Conservation (phyloP, 2,113 vertebrate genomes). For the Labeo rohita region DNA sequence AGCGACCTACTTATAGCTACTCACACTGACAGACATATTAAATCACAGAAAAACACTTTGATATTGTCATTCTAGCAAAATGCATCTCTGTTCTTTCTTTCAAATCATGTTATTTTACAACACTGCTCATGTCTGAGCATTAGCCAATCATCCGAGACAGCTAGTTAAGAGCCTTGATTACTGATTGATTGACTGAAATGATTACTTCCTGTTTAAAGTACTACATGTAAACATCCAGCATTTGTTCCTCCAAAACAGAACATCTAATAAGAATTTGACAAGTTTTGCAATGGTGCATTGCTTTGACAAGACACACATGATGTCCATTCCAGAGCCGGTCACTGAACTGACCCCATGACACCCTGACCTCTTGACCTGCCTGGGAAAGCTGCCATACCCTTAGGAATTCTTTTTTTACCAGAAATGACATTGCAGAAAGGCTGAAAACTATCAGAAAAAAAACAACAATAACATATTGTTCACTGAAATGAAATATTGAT, state of each 20-base stretch:
- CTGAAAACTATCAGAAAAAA: slow-evolving; percentile 6
- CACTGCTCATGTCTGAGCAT: background rate
- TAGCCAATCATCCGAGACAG: background rate
- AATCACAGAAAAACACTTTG: background rate
- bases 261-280: background rate
- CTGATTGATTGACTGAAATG: background rate
- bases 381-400: slow-evolving; percentile 9
- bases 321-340: background rate
- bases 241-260: background rate
- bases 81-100: background rate
- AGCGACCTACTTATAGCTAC: slow-evolving; percentile 24
- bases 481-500: slow-evolving; percentile 44
- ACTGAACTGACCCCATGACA: background rate
- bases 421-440: slow-evolving; percentile 3
- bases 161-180: background rate
- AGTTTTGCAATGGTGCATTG: background rate
- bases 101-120: background rate
- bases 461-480: slow-evolving; percentile 23
- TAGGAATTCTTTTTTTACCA: background rate
- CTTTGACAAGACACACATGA: background rate
- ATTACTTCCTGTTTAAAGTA: background rate
- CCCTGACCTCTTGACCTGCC: slow-evolving; percentile 5
- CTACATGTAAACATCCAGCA: slow-evolving; percentile 3
- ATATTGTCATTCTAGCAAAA: background rate
- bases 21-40: background rate